Conservation (phyloP, 2,113 vertebrate genomes). For the Bagarius yarrelli region DNA sequence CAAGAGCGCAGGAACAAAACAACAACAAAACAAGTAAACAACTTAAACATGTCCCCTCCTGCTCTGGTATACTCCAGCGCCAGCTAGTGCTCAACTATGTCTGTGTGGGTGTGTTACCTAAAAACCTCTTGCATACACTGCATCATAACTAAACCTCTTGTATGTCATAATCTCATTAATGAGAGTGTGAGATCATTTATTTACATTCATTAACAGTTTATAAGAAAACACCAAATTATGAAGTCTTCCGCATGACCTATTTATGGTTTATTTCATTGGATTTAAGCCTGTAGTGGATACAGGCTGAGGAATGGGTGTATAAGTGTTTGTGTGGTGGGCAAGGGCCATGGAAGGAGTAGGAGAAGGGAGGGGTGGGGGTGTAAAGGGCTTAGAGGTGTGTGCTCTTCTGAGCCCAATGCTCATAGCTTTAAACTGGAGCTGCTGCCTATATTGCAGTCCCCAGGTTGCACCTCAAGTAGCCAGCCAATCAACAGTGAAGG, state of each 20-base stretch:
- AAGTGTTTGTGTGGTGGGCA: not conserved
- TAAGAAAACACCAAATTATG: not conserved
- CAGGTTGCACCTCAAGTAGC: conserved; percentile 39
- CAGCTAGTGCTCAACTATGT: conserved; percentile 27
- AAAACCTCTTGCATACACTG: conserved; percentile 16
- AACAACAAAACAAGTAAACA: conserved; percentile 57
- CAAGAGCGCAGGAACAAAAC: conserved; percentile 45
- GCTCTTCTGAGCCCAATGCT: conserved; percentile 39
- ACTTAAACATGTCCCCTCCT: conserved; percentile 54
- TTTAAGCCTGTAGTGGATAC: not conserved
- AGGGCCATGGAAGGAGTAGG: not conserved
- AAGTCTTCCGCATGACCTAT: conserved; percentile 43
- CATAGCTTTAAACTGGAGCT: conserved; percentile 48
- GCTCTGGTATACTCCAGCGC: conserved; percentile 39
- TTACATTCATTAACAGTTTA: conserved; percentile 2
- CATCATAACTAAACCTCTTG: conserved; percentile 3
- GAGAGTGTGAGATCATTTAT: not conserved
- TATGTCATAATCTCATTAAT: conserved; percentile 25
- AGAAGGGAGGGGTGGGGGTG: not conserved
- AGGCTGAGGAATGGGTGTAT: conserved; percentile 8
- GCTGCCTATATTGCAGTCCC: conserved; percentile 51
- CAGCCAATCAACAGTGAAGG: conserved; percentile 54
- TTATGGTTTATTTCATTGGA: conserved; percentile 12
- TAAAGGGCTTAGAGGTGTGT: conserved; percentile 16
- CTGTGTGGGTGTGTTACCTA: conserved; percentile 15